Base-by-base conservation (phyloP, 2,888 invertebrate species). In the Eilema griseolum region DNA sequence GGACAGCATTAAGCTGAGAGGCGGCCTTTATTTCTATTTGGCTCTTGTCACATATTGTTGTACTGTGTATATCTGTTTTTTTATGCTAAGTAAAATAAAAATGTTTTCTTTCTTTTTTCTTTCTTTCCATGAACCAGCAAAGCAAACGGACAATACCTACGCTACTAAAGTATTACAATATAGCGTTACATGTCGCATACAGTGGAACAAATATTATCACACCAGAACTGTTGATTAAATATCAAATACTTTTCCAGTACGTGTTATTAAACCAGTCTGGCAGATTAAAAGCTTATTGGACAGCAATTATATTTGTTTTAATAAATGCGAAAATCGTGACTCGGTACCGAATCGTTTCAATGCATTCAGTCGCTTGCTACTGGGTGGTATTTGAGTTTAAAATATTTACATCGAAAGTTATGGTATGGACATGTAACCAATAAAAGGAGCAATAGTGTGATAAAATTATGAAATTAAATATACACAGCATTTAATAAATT, bases 301-400 rank as follows among this genome's bases (percentile, higher is more conserved):
- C 66, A 72, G 71, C 78, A 83, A 84, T 82, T 85, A 84, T 86
- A 84, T 86, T 84, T 84, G 83, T 84, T 86, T 82, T 79, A 83
- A 85, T 84, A 83, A 83, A 75, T 78, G 78, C 70, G 72, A 67
- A 67, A 61, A 71, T 65, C 68, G 77, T 82, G 78, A 77, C 70
- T 74, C 74, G 12, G 26, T 31, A 37, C 66, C 57, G 41, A 78
- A 81, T 73, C 73, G 41, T 69, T 72, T 75, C 65, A 67, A 33
- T 41, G 26, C 46, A 66, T 78, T 71, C 33, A 65, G 66, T 41
- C 23, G 23, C 28, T 64, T 60, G 46, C n/a, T 52, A 26, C 31
- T n/a, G 14, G 5, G n/a, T 8, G 31, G 31, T 66, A 24, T 66
- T 61, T 64, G 14, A 33, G 8, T 60, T 26, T n/a, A n/a, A 57